Evolutionary conservation across 2,113 vertebrate species (phyloP).

Genomic region (Vimba vimba): DNA sequence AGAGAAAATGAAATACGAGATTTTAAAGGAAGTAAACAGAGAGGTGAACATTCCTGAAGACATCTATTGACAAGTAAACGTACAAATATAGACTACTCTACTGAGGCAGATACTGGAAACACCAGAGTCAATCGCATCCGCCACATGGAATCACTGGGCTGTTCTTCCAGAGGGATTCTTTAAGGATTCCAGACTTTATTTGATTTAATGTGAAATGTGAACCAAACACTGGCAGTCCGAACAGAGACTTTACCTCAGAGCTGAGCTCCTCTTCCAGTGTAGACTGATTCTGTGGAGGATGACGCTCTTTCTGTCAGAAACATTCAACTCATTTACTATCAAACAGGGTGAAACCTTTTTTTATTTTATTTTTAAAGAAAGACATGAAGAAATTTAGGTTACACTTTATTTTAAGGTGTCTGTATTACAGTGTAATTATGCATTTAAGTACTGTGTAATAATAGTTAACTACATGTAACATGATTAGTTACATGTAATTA

Average conservation of each 20-base stretch:
- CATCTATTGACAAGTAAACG: not conserved
- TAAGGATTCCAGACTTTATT: not conserved
- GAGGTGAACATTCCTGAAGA: not conserved
- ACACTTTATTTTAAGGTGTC: no score
- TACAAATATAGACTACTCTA: no score
- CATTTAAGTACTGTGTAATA: no score
- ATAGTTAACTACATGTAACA: no score
- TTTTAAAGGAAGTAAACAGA: not conserved
- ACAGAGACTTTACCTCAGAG: conserved; percentile 66
- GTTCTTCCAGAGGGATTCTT: not conserved
- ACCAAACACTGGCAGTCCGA: not conserved
- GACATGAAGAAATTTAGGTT: not conserved
- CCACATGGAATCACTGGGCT: not conserved
- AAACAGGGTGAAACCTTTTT: not conserved
- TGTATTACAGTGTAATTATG: no score
- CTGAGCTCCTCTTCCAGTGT: conserved; percentile 85
- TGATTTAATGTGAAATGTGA: not conserved
- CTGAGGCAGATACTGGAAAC: not conserved
- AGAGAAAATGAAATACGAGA: not conserved
- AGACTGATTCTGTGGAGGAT: conserved; percentile 80
- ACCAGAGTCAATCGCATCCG: not conserved
- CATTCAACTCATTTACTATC: conserved; percentile 4
- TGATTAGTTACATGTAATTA: no score
- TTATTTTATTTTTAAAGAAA: not conserved
- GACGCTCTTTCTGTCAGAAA: conserved; percentile 81